phyloP scores from a whole-genome alignment of 2,113 vertebrate genomes.

The Ammospiza caudacuta region DNA sequence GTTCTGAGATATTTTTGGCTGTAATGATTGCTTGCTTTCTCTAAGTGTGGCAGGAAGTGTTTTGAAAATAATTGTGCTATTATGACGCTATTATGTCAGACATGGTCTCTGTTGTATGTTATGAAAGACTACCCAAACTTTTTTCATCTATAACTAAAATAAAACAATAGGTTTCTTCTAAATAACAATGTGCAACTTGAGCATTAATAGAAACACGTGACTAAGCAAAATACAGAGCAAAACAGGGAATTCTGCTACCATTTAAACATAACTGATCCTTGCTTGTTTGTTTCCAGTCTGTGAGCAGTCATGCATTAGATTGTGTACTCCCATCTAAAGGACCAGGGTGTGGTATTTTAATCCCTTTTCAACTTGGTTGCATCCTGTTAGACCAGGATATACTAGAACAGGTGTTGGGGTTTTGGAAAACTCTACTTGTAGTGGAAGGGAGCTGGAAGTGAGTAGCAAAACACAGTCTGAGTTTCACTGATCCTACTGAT shows the following conservation, averaged over 20 bases:
- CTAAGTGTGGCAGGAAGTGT: background rate
- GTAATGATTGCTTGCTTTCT: background rate
- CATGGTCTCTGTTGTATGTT: background rate
- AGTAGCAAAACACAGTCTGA: background rate
- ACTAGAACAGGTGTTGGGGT: background rate
- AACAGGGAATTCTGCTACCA: background rate
- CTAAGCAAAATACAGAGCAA: background rate
- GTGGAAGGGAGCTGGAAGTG: background rate
- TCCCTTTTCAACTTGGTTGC: background rate
- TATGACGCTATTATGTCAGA: background rate
- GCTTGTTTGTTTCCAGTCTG: background rate
- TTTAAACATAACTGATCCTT: background rate
- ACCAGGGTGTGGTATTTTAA: background rate
- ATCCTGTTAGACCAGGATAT: background rate
- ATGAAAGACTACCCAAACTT: background rate
- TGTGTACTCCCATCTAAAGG: background rate
- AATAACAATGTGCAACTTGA: background rate
- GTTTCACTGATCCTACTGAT: background rate
- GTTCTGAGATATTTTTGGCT: conserved; percentile 13
- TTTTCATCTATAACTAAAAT: background rate
- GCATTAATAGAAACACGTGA: background rate
- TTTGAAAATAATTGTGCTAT: background rate
- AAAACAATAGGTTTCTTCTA: background rate
- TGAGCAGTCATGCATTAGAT: background rate
- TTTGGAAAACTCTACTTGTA: background rate